Base-by-base conservation (phyloP, 2,113 vertebrate genomes). In the Acrocephalus arundinaceus region DNA sequence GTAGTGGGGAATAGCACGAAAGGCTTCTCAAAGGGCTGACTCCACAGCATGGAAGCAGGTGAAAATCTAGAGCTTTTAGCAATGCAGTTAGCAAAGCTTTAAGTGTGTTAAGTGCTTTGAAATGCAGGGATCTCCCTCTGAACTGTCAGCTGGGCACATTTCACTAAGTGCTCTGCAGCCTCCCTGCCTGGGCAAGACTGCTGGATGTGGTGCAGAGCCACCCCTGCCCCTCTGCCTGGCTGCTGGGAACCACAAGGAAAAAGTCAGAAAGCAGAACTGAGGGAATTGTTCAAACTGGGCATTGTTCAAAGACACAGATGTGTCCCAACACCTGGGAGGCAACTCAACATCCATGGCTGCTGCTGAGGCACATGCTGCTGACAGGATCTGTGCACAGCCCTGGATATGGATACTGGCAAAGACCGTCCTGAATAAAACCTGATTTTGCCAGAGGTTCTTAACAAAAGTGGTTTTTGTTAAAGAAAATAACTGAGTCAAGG, bases 161-260 rank as follows among this genome's bases (percentile, higher is more conserved):
- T 61, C 35, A 19, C 48, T 2, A 3, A 15, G 45, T 0, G 28
- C 35, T 58, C n/a, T 24, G 43, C 3, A 31, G 48, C 15, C 27
- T n/a, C 4, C 24, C 68, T 22, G n/a, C 45, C 13, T 3, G 62
- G 57, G 43, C 58, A 67, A 16, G 27, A 48, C 59, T 35, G 7
- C 20, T 1, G 58, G 49, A 8, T 0, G 27, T 1, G 15, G 48
- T 1, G n/a, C 14, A n/a, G 8, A 6, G 46, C 20, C 7, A 2
- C 49, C 45, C 6, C 5, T 25, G 57, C 41, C 49, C 51, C 28
- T 22, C 51, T 35, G 51, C 61, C 62, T 6, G 33, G 41, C 2
- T 52, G 70, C 57, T 59, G 79, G 35, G 14, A 72, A 4, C 25
- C 76, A 48, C 48, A 4, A 17, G 20, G 45, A 61, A 15, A 13